Conservation (phyloP, 2,797 vertebrate genomes). For the Momotus momota region DNA sequence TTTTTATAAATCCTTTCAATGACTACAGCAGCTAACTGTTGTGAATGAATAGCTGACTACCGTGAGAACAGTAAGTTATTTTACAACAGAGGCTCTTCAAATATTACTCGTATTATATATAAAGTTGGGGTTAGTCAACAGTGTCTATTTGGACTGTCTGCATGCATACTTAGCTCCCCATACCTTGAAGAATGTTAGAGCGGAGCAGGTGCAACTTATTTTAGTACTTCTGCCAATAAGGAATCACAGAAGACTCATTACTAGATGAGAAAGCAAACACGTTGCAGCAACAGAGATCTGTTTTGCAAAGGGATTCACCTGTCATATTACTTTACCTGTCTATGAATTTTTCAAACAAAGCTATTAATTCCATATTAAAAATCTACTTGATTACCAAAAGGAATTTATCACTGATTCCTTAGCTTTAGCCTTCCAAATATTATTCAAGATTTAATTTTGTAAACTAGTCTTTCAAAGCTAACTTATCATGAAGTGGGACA, state of each 20-base stretch:
- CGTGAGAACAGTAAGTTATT: not conserved
- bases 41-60: not conserved
- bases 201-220: not conserved
- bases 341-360: not conserved
- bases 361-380: not conserved
- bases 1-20: not conserved
- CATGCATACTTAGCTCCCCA: not conserved
- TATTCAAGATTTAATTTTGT: not conserved
- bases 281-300: not conserved
- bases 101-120: accelerated
- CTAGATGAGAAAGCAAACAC: not conserved
- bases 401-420: not conserved
- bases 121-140: not conserved
- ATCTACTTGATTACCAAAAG: not conserved
- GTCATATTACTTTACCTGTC: not conserved
- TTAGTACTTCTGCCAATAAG: not conserved
- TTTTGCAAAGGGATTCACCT: not conserved
- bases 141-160: not conserved
- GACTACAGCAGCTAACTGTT: not conserved
- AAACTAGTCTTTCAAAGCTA: not conserved
- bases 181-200: not conserved
- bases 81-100: not conserved
- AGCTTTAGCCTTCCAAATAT: not conserved
- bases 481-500: not conserved
- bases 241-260: not conserved